phyloP scores from a whole-genome alignment of 2,797 vertebrate species.

The Staurois parvus region DNA sequence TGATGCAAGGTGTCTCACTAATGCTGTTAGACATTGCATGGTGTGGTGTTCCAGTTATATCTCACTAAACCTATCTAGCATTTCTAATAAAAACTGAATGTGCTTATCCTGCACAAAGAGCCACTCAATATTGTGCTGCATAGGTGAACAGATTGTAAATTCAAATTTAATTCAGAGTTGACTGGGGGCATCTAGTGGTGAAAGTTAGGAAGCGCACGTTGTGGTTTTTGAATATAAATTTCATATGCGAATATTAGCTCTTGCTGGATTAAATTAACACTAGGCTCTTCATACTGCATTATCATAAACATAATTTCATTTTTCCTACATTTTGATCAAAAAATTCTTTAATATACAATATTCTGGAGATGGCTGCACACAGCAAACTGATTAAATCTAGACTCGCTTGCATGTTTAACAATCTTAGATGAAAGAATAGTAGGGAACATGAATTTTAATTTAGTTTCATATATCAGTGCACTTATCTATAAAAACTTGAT shows the following conservation, averaged over 20 bases:
- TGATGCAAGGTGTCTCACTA: conserved; percentile 49
- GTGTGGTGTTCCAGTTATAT: conserved; percentile 56
- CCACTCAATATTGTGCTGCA: conserved; percentile 54
- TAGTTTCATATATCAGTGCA: conserved; percentile 14
- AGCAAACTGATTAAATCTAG: conserved; percentile 13
- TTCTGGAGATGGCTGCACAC: conserved; percentile 2
- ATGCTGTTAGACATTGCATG: conserved; percentile 52
- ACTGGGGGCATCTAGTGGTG: conserved; percentile 45
- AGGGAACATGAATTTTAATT: conserved; percentile 32
- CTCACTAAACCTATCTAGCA: conserved; percentile 55
- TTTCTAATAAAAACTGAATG: conserved; percentile 63
- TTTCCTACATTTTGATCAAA: not conserved
- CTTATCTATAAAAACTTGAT: conserved; percentile 27
- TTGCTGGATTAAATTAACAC: conserved; percentile 24
- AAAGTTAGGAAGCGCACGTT: not conserved
- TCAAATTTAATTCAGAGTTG: not conserved
- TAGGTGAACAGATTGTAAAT: conserved; percentile 33
- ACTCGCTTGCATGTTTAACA: conserved; percentile 11
- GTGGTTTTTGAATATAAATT: not conserved
- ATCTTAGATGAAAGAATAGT: conserved; percentile 6
- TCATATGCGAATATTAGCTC: not conserved
- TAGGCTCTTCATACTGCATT: conserved; percentile 10
- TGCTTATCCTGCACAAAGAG: conserved; percentile 60
- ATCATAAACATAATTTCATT: conserved; percentile 17
- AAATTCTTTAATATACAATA: conserved; percentile 12